Evolutionary conservation across 1,140 invertebrate genomes (phyloP), one percentile per base, ranked within the genome.

Genomic region (Ceratosolen solmsi): DNA sequence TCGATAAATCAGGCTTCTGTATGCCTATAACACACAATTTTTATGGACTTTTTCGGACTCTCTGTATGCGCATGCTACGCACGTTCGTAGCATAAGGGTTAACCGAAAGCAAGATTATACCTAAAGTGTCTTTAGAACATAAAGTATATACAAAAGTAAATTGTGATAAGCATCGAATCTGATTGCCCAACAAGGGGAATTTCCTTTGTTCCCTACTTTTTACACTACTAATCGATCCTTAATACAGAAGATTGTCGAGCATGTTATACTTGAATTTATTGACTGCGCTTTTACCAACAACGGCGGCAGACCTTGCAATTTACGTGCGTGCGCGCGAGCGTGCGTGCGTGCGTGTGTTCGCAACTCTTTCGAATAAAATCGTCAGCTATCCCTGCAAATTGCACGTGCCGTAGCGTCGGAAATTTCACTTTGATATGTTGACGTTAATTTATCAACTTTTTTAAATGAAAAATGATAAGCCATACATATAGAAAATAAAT

Each of bases 1-100:
- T 49, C 30, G 74, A 85, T 79, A 78, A 84, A 84, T 84, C 20
- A 54, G 17, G 11, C 49, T 78, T 71, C 33, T 56, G 46, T 30
- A 51, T 71, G 25, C 17, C 27, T 73, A 73, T 54, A 73, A 73
- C n/a, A 36, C 41, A 36, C 54, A 1, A 33, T 54, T 73, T 73
- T 73, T 73, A 54, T 27, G 8, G n/a, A 49, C 41, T 49, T 71
- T 71, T 68, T 70, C 38, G n/a, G 38, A 22, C n/a, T 58, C 7
- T 33, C 15, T 63, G 7, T 68, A 38, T 38, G 22, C 11, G 22
- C 11, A 2, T 17, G 8, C 22, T 25, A 33, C 4, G 25, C 27
- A 2, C 41, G 58, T 30, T 4, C n/a, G 13, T 11, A 8, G 63
- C 20, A 33, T 33, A 20, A 65, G 30, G 30, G 4, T 8, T 2